These are phyloP conservation scores for Chaunax sp. DNA, from an alignment of 2,797 vertebrate genomes.

Conservation along the genomic window DNA sequence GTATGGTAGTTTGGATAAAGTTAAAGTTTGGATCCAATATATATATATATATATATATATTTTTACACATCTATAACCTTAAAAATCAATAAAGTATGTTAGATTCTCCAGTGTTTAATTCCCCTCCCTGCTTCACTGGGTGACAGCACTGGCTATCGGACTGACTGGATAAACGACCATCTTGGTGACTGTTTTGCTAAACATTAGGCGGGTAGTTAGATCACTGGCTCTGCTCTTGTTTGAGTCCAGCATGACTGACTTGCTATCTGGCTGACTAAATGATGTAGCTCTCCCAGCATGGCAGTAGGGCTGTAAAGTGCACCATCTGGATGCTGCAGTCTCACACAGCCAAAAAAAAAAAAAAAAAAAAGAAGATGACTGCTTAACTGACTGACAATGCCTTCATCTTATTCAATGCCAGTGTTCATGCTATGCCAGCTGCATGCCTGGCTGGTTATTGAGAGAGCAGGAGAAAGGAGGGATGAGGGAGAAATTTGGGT, in stretches of 20 bases:
- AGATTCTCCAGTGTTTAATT: slow-evolving; percentile 5
- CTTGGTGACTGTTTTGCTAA: slow-evolving; percentile 25
- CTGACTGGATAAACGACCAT: slow-evolving; percentile 6
- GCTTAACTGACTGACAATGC: slow-evolving; percentile 65
- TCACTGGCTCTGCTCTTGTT: slow-evolving; percentile 20
- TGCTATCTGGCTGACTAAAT: slow-evolving; percentile 11
- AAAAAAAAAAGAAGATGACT: slow-evolving; percentile 76
- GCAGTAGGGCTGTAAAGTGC: slow-evolving; percentile 28
- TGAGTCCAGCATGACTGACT: slow-evolving; percentile 26
- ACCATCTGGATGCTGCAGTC: slow-evolving; percentile 69
- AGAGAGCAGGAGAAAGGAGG: slow-evolving; percentile 34
- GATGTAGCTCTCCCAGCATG: slow-evolving; percentile 20
- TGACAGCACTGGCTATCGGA: slow-evolving; percentile 1
- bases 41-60: background rate
- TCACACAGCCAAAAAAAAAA: slow-evolving; percentile 63
- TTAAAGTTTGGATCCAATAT: too few relatives aligned
- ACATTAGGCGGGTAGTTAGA: slow-evolving; percentile 16
- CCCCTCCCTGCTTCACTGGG: background rate
- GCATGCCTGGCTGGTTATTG: slow-evolving; percentile 31
- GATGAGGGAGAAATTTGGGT: background rate
- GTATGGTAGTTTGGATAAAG: too few relatives aligned
- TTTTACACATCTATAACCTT: slow-evolving; percentile 4
- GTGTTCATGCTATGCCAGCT: slow-evolving; percentile 34
- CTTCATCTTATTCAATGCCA: slow-evolving; percentile 62
- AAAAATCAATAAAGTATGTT: background rate